phyloP scores from a whole-genome alignment of 2,888 invertebrate genomes.

The Pteria penguin region DNA sequence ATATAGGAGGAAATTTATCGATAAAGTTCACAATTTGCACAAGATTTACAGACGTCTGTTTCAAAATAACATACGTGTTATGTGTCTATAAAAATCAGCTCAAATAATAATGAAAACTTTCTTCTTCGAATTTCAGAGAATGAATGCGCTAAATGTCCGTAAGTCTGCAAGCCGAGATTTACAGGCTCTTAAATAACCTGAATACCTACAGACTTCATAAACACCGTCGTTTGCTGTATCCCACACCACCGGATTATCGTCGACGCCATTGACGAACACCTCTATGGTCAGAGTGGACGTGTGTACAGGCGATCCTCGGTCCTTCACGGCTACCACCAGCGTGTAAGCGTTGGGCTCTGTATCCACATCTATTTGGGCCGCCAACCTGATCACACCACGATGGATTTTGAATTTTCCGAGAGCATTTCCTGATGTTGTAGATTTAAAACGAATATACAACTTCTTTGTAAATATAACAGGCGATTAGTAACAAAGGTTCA shows the following conservation, averaged over 20 bases:
- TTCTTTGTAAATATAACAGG: background rate
- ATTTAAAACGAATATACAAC: background rate
- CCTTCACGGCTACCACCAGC: slow-evolving; percentile 45
- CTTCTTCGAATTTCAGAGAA: too few relatives aligned
- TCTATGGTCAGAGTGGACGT: slow-evolving; percentile 44
- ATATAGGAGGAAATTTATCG: too few relatives aligned
- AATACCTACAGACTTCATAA: slow-evolving; percentile 32
- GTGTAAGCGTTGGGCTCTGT: slow-evolving; percentile 46
- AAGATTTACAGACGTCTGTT: too few relatives aligned
- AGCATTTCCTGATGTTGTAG: slow-evolving; percentile 50
- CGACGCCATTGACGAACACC: slow-evolving; percentile 52
- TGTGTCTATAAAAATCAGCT: too few relatives aligned
- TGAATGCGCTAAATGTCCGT: too few relatives aligned
- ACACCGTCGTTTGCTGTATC: slow-evolving; percentile 47
- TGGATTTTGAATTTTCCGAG: slow-evolving; percentile 49
- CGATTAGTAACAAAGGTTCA: too few relatives aligned
- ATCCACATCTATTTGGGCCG: slow-evolving; percentile 52
- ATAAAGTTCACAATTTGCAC: too few relatives aligned
- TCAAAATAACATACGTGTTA: too few relatives aligned
- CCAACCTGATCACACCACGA: slow-evolving; percentile 43
- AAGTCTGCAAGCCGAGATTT: too few relatives aligned
- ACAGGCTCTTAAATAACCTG: too few relatives aligned
- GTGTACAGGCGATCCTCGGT: slow-evolving; percentile 44
- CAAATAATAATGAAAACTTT: too few relatives aligned
- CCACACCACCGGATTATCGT: slow-evolving; percentile 55